phyloP scores from a whole-genome alignment of 2,888 invertebrate species.

The Caradrina kadenii region DNA sequence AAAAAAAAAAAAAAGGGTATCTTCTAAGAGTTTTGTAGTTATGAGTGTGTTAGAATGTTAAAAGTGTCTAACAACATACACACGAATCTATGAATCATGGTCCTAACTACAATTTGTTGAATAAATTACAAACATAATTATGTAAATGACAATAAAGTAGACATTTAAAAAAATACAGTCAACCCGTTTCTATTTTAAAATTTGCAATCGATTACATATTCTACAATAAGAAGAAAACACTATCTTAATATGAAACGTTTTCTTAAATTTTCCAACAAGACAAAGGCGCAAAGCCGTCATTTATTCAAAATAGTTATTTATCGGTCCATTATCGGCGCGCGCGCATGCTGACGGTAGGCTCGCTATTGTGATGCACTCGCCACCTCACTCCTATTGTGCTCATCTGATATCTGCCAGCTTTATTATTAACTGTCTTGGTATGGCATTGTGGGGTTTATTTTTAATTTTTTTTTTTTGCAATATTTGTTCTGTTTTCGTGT shows the following conservation, averaged over 20 bases:
- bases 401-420: constrained; percentile 63
- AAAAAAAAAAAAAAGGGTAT: too few species aligned
- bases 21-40: too few species aligned
- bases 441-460: constrained; percentile 15
- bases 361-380: constrained; percentile 76
- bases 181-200: too few species aligned
- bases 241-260: constrained; percentile 33
- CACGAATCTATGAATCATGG: too few species aligned
- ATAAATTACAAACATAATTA: too few species aligned
- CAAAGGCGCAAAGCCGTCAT: constrained; percentile 67
- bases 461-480: constrained; percentile 26
- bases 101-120: too few species aligned
- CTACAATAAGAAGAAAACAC: constrained; percentile 7
- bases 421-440: constrained; percentile 42
- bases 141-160: too few species aligned
- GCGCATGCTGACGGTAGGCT: constrained; percentile 56
- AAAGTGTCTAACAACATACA: too few species aligned
- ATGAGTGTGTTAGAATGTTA: too few species aligned
- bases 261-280: constrained; percentile 45
- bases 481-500: background rate
- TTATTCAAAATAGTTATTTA: constrained; percentile 79
- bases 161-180: too few species aligned
- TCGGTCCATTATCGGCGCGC: constrained; percentile 76
- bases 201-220: background rate
- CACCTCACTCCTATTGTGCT: constrained; percentile 79